A percentile compares a stretch with the other conserved stretches of the same genome.
Evolutionary conservation across 2,888 invertebrate genomes (phyloP).

Genomic region (Philereme transversata): DNA sequence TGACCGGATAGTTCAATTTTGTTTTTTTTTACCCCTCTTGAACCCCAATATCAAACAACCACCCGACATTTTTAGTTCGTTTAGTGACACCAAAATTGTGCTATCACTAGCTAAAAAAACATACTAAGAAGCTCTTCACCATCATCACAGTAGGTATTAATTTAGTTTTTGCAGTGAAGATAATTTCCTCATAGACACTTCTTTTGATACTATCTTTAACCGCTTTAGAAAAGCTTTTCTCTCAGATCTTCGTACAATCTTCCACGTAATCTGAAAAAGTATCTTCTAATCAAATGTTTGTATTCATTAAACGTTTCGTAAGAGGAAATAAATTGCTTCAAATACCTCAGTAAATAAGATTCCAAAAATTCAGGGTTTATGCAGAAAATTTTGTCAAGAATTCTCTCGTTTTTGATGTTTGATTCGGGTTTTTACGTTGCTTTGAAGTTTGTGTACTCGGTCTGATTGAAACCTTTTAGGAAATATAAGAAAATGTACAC

Average conservation of each 20-base stretch:
- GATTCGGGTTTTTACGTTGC: conserved; percentile 13
- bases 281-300: conserved; percentile 44
- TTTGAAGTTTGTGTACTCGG: conserved; percentile 14
- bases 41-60: too few relatives aligned
- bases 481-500: too few relatives aligned
- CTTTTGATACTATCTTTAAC: conserved; percentile 11
- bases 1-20: too few relatives aligned
- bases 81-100: too few relatives aligned
- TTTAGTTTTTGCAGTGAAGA: conserved; percentile 1
- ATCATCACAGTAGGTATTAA: background rate
- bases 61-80: too few relatives aligned
- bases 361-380: conserved; percentile 30
- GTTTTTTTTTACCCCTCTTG: too few relatives aligned
- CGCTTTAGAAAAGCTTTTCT: background rate
- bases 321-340: conserved; percentile 41
- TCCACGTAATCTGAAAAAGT: conserved; percentile 30
- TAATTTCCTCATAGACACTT: conserved; percentile 18
- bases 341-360: conserved; percentile 40
- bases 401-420: conserved; percentile 28
- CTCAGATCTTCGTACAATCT: conserved; percentile 2
- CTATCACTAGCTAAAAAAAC: too few relatives aligned
- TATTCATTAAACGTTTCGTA: conserved; percentile 42
- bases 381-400: conserved; percentile 23
- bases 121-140: too few relatives aligned
- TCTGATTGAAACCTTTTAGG: conserved; percentile 7